Conservation (phyloP, 1,140 invertebrate genomes). For the Conopomorpha cramerella region DNA sequence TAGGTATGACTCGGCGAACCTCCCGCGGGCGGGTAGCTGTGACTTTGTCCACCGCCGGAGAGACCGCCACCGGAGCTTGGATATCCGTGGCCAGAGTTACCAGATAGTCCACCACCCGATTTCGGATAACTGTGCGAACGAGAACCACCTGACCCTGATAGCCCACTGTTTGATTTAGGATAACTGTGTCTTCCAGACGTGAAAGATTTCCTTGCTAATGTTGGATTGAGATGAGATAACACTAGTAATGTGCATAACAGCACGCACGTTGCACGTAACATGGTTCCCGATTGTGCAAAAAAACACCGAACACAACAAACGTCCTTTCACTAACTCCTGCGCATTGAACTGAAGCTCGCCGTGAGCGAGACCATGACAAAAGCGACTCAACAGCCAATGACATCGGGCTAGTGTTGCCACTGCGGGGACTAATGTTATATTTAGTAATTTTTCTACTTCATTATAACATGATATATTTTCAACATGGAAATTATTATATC, state of each 20-base stretch:
- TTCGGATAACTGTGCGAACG: conserved; percentile 9
- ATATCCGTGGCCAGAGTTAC: conserved; percentile 9
- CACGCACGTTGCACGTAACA: conserved; percentile 14
- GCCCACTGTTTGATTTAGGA: conserved; percentile 6
- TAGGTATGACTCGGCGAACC: conserved; percentile 9
- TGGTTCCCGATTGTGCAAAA: too few relatives aligned
- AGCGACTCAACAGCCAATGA: too few relatives aligned
- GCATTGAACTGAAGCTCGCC: too few relatives aligned
- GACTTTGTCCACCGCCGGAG: conserved; percentile 9
- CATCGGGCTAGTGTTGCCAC: too few relatives aligned
- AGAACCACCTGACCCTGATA: conserved; percentile 15
- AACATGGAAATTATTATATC: too few relatives aligned
- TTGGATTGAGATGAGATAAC: conserved; percentile 16
- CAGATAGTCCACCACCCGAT: conserved; percentile 10
- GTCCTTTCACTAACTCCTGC: too few relatives aligned
- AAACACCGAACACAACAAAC: too few relatives aligned
- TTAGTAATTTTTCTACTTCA: too few relatives aligned
- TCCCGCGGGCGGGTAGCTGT: not conserved
- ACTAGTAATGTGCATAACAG: conserved; percentile 21
- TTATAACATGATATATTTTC: too few relatives aligned
- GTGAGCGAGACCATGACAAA: too few relatives aligned
- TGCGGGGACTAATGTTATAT: too few relatives aligned
- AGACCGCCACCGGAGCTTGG: conserved; percentile 13
- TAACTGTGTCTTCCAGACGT: conserved; percentile 4
- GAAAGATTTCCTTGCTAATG: conserved; percentile 10